Evolutionary conservation across 2,888 invertebrate genomes (phyloP), one percentile per base, ranked within the genome.

Genomic region (Dorcus hopei): DNA sequence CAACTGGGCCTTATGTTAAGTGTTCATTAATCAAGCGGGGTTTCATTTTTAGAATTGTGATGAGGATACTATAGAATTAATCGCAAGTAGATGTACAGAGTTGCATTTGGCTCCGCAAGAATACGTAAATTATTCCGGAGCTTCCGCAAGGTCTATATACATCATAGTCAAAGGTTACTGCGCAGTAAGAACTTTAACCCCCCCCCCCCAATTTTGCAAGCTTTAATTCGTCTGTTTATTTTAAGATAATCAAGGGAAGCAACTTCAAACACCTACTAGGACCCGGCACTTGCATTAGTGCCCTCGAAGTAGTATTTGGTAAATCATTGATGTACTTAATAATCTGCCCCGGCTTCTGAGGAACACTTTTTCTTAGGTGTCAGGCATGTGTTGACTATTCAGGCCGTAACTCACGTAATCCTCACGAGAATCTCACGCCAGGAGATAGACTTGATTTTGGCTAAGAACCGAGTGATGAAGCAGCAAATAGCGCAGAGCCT

Each of bases 91-190:
- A 38, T 59, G 59, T 26, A 42, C 41, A 6, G 52, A 55, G 26
- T 41, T 59, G 19, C 14, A 38, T 9, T 19, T 59, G 9, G 52
- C 59, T 14, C 59, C 59, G 3, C 16, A 11, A 1, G 59, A 55
- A 26, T 59, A 42, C 39, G 26, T 59, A 8, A 42, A 49, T 2
- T 59, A 59, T 38, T 55, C 59, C 3, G 55, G 59, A 9, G 50
- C 55, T 33, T 16, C 16, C 16, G 38, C 51, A 7, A 33, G n/a
- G 33, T 55, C 55, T 41, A 49, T 52, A 9, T 59, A 59, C n/a
- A 38, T 55, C 23, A 51, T 59, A 33, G 9, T 55, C 9, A 52
- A 56, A 19, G 59, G 59, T 23, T 52, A 40, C 9, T 59, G 59
- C 11, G n/a, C 23, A 26, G 59, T 59, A 59, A 41, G 52, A 40